Percentiles rank a stretch among this genome's conserved stretches.
Conservation (phyloP, 1,140 invertebrate species). For the Leptopilina boulardi region DNA sequence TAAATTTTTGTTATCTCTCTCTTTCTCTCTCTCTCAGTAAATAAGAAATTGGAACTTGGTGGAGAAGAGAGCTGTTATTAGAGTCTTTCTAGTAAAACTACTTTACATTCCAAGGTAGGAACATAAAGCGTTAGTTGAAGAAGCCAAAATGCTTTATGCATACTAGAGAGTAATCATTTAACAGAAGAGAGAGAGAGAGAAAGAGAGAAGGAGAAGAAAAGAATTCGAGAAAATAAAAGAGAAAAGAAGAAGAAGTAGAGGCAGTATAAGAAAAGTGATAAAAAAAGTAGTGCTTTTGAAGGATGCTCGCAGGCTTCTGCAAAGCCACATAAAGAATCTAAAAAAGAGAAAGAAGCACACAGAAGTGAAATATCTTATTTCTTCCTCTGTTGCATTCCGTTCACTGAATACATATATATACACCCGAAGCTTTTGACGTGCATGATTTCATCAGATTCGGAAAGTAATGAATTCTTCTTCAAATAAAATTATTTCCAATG, state of each 20-base stretch:
- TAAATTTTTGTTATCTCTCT: too few species aligned
- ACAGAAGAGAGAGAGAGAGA: neutral
- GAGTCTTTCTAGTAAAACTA: constrained; percentile 8
- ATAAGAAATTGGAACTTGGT: neutral
- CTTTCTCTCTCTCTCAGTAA: neutral
- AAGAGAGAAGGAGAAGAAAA: neutral
- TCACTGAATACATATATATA: too few species aligned
- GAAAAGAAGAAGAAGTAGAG: neutral
- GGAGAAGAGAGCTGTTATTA: constrained; percentile 17
- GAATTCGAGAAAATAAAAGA: too few species aligned
- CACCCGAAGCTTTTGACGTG: too few species aligned
- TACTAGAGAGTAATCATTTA: neutral
- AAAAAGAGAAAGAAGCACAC: too few species aligned
- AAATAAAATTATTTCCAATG: too few species aligned
- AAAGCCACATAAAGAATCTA: too few species aligned
- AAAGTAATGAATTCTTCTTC: too few species aligned
- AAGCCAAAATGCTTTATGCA: constrained; percentile 17
- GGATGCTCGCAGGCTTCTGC: too few species aligned
- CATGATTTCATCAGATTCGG: too few species aligned
- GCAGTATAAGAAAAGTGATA: neutral
- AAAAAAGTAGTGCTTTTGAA: neutral
- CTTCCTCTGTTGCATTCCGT: too few species aligned
- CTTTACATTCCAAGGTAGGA: constrained; percentile 7
- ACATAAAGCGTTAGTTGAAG: neutral
- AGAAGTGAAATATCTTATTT: too few species aligned